Percentiles rank a stretch among this genome's conserved stretches.
Evolutionary conservation across 2,888 invertebrate genomes (phyloP).

Genomic region (Apotomis turbidana): DNA sequence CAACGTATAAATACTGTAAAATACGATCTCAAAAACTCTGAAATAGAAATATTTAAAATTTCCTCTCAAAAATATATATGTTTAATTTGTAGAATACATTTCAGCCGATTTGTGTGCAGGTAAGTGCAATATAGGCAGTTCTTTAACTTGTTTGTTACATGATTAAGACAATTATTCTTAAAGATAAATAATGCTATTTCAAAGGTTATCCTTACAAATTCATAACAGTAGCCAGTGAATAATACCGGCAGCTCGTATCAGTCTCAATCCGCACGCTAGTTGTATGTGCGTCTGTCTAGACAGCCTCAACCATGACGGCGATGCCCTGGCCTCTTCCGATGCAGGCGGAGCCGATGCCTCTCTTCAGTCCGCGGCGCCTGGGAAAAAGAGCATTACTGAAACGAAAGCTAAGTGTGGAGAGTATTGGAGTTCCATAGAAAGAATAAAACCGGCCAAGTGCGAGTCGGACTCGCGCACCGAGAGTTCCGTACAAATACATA

Average conservation of each 20-base stretch:
- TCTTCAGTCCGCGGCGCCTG: slow-evolving; percentile 92
- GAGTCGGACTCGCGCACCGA: too few species aligned
- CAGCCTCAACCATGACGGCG: slow-evolving; percentile 93
- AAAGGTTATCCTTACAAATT: not conserved
- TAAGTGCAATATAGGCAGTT: not conserved
- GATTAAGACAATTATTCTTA: slow-evolving; percentile 4
- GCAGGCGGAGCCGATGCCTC: slow-evolving; percentile 97
- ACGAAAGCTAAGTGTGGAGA: too few species aligned
- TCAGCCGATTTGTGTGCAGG: slow-evolving; percentile 4
- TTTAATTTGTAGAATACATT: not conserved
- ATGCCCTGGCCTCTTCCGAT: slow-evolving; percentile 99
- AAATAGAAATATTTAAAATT: slow-evolving; percentile 1
- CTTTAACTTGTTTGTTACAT: not conserved
- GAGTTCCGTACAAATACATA: too few species aligned
- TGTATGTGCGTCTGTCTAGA: slow-evolving; percentile 67
- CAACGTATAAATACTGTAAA: slow-evolving; percentile 28
- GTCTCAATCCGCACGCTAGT: not conserved
- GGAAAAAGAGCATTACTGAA: slow-evolving; percentile 50
- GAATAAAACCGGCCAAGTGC: too few species aligned
- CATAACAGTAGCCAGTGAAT: not conserved
- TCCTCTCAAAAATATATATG: slow-evolving; percentile 4
- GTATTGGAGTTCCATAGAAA: too few species aligned
- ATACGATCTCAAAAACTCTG: slow-evolving; percentile 18
- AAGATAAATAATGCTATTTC: slow-evolving; percentile 6
- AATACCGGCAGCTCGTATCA: not conserved